Evolutionary conservation across 2,797 vertebrate genomes (phyloP).

Genomic region (Oryzias sinensis): DNA sequence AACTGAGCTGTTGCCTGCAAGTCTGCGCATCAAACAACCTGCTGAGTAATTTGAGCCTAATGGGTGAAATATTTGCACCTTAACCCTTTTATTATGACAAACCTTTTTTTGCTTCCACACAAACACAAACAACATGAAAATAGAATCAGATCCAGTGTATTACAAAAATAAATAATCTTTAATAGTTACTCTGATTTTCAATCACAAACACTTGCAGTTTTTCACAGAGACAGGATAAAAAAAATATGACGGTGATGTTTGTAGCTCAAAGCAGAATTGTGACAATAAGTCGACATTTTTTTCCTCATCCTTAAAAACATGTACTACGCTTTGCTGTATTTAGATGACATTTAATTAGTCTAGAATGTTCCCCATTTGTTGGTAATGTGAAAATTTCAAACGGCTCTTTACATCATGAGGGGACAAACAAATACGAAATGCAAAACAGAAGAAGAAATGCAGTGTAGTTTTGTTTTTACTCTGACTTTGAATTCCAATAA

Average conservation of each 20-base stretch:
- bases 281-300: constrained; percentile 17
- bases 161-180: constrained; percentile 82
- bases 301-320: constrained; percentile 15
- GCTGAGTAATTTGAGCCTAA: not conserved
- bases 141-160: constrained; percentile 36
- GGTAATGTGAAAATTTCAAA: constrained; percentile 6
- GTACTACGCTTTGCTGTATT: constrained; percentile 4
- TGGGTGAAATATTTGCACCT: not conserved
- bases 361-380: constrained; percentile 5
- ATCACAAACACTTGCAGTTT: constrained; percentile 66
- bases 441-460: constrained; percentile 2
- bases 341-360: constrained; percentile 22
- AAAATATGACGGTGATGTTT: constrained; percentile 15
- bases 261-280: constrained; percentile 19
- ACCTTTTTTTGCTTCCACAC: not conserved
- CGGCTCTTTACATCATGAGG: not conserved
- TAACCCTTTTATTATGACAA: not conserved
- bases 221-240: constrained; percentile 46
- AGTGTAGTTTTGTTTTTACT: constrained; percentile 8
- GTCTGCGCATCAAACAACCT: not conserved
- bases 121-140: constrained; percentile 7
- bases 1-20: not conserved
- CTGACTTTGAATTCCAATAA: constrained; percentile 13
- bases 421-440: not conserved
- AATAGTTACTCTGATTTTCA: constrained; percentile 71